phyloP scores from a whole-genome alignment of 2,888 invertebrate species.

The Thyatira batis region DNA sequence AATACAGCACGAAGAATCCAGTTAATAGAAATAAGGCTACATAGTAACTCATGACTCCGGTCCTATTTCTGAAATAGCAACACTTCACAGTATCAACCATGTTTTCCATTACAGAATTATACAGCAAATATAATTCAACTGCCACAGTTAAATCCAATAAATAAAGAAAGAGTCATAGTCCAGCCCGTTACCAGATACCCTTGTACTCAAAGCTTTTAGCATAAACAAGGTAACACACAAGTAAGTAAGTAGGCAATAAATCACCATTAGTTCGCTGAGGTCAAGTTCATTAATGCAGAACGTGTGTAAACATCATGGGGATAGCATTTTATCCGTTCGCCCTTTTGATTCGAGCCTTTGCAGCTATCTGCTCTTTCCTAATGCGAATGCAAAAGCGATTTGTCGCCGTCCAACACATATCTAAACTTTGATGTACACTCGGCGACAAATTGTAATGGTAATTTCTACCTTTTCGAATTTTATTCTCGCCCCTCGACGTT shows the following conservation, averaged over 20 bases:
- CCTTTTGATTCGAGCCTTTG: conserved; percentile 58
- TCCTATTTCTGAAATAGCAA: too few species aligned
- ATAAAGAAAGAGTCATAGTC: conserved; percentile 6
- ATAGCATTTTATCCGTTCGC: conserved; percentile 51
- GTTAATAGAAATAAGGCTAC: too few species aligned
- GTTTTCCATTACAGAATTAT: neutral
- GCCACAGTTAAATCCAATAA: neutral
- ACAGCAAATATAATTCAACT: neutral
- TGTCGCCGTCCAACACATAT: conserved; percentile 72
- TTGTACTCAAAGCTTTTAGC: conserved; percentile 29
- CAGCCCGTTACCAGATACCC: conserved; percentile 4
- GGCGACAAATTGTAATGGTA: conserved; percentile 17
- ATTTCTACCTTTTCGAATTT: too few species aligned
- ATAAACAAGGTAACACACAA: conserved; percentile 33
- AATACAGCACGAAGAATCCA: too few species aligned
- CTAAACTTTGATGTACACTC: conserved; percentile 65
- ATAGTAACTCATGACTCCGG: too few species aligned
- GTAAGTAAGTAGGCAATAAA: conserved; percentile 27
- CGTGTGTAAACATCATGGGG: conserved; percentile 42
- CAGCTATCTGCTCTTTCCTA: conserved; percentile 60
- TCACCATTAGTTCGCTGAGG: conserved; percentile 40
- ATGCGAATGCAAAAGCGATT: conserved; percentile 71
- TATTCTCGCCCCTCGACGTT: too few species aligned
- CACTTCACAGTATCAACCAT: neutral
- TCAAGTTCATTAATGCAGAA: conserved; percentile 69